Percentiles rank a stretch among this genome's conserved stretches.
phyloP scores from a whole-genome alignment of 2,888 invertebrate species.

The Penaeus monodon region DNA sequence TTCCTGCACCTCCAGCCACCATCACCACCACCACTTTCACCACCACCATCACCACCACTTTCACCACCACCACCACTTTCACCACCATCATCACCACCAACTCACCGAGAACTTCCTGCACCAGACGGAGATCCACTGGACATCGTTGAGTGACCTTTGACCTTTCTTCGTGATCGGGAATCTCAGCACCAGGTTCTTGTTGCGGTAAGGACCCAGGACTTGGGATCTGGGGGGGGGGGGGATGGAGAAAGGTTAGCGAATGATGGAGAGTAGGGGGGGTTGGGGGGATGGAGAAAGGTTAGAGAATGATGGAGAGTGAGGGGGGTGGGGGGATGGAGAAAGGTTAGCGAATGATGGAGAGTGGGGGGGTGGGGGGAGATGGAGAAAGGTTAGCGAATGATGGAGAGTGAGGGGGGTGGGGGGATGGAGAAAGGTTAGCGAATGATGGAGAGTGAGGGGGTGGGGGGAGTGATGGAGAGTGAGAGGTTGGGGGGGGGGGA shows the following conservation, averaged over 20 bases:
- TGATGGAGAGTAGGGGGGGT: background rate
- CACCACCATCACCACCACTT: too few species aligned
- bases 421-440: background rate
- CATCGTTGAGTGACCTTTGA: conserved; percentile 75
- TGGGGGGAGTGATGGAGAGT: background rate
- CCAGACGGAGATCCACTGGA: conserved; percentile 93
- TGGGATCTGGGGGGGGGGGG: conserved; percentile 42
- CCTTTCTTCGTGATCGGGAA: conserved; percentile 64
- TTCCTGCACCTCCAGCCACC: too few species aligned
- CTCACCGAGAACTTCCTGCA: conserved; percentile 89
- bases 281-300: background rate
- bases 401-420: too few species aligned
- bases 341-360: too few species aligned
- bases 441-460: background rate
- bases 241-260: background rate
- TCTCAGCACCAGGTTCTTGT: conserved; percentile 38
- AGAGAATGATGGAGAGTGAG: background rate
- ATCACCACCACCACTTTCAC: too few species aligned
- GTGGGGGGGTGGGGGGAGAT: background rate
- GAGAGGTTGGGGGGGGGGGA: background rate
- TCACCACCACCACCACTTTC: too few species aligned
- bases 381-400: too few species aligned
- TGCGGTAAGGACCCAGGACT: conserved; percentile 61
- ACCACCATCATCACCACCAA: background rate
- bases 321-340: background rate